A percentile compares a stretch with the other conserved stretches of the same genome.
Evolutionary conservation across 2,113 vertebrate genomes (phyloP).

Genomic region (Octodon degus): DNA sequence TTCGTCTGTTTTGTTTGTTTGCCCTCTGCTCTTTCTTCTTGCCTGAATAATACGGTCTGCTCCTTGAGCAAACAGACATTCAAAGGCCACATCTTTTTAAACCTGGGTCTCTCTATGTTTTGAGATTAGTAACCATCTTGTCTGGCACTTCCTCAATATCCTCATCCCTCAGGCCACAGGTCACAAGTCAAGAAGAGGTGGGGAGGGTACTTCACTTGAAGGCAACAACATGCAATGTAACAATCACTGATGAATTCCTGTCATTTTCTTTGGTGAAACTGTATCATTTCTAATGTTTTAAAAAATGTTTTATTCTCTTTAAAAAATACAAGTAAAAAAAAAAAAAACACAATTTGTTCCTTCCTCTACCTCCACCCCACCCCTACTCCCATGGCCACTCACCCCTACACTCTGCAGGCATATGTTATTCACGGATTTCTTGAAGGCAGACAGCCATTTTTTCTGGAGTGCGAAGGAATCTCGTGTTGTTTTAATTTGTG

Average conservation of each 20-base stretch:
- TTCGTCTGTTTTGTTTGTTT: not conserved
- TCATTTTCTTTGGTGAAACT: no score
- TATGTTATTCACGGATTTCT: not conserved
- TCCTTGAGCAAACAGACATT: conserved; percentile 6
- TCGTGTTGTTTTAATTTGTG: not conserved
- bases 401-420: not conserved
- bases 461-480: not conserved
- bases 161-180: not conserved
- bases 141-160: not conserved
- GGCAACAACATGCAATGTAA: no score
- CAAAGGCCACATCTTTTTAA: not conserved
- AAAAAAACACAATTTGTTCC: no score
- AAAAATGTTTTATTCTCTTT: not conserved
- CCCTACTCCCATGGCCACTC: no score
- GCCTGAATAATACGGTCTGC: not conserved
- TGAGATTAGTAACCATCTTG: conserved; percentile 28
- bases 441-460: not conserved
- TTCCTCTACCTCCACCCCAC: no score
- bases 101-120: not conserved
- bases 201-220: not conserved
- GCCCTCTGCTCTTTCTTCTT: not conserved
- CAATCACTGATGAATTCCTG: no score
- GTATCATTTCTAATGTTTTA: no score
- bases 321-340: no score
- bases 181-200: not conserved